These are phyloP conservation scores for Nineta flava DNA, from an alignment of 2,888 invertebrate genomes.

Conservation along the genomic window DNA sequence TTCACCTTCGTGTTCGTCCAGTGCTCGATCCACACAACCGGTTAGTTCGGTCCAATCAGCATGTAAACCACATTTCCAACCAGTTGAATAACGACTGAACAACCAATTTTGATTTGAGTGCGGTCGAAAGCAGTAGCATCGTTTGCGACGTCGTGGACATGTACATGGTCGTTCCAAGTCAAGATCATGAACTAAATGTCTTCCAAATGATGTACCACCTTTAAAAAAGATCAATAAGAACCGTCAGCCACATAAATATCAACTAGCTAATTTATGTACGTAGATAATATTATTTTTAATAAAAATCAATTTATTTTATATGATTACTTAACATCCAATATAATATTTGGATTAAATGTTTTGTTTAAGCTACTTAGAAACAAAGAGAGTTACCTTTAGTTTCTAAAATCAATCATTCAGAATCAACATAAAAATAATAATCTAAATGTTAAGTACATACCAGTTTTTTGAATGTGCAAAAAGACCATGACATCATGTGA, in stretches of 20 bases:
- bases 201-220: conserved; percentile 92
- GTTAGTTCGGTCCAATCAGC: conserved; percentile 98
- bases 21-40: conserved; percentile 75
- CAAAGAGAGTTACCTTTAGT: too few relatives aligned
- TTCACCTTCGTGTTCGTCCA: conserved; percentile 81
- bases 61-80: conserved; percentile 96
- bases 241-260: neutral
- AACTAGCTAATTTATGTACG: too few relatives aligned
- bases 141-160: conserved; percentile 76
- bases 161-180: conserved; percentile 86
- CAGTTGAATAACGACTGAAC: conserved; percentile 92
- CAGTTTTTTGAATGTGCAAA: conserved; percentile 98
- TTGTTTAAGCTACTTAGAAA: too few relatives aligned
- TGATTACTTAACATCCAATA: neutral
- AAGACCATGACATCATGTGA: conserved; percentile 95
- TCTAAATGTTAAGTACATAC: conserved; percentile 23
- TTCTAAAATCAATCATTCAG: too few relatives aligned
- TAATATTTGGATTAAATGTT: too few relatives aligned
- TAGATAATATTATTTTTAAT: too few relatives aligned
- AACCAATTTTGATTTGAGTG: conserved; percentile 92
- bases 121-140: conserved; percentile 83
- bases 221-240: too few relatives aligned
- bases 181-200: conserved; percentile 88
- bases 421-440: too few relatives aligned
- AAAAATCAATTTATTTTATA: neutral